Evolutionary conservation across 2,888 invertebrate species (phyloP), one percentile per base, ranked within the genome.

Genomic region (Drosophila formosana): DNA sequence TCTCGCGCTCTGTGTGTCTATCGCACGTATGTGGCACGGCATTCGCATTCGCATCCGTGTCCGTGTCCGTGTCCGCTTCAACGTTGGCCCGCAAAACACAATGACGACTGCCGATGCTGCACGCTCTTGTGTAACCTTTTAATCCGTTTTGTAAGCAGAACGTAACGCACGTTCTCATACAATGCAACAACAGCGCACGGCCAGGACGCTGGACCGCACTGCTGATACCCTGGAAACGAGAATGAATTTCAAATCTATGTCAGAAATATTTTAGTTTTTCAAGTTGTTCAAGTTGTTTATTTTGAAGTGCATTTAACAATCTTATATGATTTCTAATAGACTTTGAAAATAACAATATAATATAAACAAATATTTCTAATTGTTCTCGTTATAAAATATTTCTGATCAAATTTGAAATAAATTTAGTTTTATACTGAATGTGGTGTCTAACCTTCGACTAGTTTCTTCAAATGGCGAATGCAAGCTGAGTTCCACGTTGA

Each of bases 111-210:
- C 34, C 61, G 71, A 64, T 72, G 78, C 57, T 80, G 88, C 83
- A 88, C 75, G 78, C 87, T 75, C 89, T 87, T 85, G 86, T 88
- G 85, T 84, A 90, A 90, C 87, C 90, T 90, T 90, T 90, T 90
- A 90, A 90, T 90, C 90, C 90, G 89, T 89, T 90, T 90, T 89
- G 88, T 89, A 90, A 90, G 88, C 91, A 89, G 82, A 85, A 86
- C 86, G 77, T 75, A 86, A 89, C 88, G 89, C 88, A 85, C 82
- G 82, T 80, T 85, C 67, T 67, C 76, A 88, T 79, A 67, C 72
- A 78, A 68, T 66, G 67, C 64, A 63, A 47, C 72, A 68, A 47
- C 26, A 25, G 43, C 4, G 23, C 30, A 25, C 7, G 13, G 46
- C 25, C 6, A 37, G 56, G 2, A 25, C 30, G 28, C 13, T 6